Evolutionary conservation across 2,797 vertebrate species (phyloP).

Genomic region (Coreius guichenoti): DNA sequence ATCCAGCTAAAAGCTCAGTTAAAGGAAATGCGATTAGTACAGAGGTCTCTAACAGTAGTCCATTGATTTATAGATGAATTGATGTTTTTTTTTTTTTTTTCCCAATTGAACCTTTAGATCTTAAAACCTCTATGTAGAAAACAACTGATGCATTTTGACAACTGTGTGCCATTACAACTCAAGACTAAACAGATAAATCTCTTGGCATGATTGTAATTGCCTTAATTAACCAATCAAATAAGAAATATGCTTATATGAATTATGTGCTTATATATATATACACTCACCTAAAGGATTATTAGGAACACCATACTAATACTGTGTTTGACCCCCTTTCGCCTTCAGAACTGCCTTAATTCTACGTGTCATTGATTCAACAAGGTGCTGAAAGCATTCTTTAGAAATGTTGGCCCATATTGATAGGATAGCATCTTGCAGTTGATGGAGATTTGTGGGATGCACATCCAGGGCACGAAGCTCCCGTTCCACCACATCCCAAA

Average conservation of each 20-base stretch:
- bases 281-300: no score
- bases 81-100: slow-evolving; percentile 33
- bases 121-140: slow-evolving; percentile 8
- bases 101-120: slow-evolving; percentile 31
- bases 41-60: neutral
- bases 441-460: no score
- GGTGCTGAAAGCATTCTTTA: no score
- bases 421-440: no score
- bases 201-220: neutral
- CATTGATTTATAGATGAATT: slow-evolving; percentile 50
- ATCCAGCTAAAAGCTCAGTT: slow-evolving; percentile 2
- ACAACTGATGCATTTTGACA: slow-evolving; percentile 18
- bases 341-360: no score
- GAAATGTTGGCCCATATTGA: no score
- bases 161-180: slow-evolving; percentile 13
- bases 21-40: slow-evolving; percentile 15
- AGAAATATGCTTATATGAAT: neutral
- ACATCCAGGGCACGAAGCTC: no score
- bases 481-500: no score
- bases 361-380: no score
- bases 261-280: no score
- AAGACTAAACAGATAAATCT: neutral
- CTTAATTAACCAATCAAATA: neutral
- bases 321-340: no score
- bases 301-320: no score